These are phyloP conservation scores for Ectobius pallidus DNA, from an alignment of 2,888 invertebrate species.

Conservation along the genomic window DNA sequence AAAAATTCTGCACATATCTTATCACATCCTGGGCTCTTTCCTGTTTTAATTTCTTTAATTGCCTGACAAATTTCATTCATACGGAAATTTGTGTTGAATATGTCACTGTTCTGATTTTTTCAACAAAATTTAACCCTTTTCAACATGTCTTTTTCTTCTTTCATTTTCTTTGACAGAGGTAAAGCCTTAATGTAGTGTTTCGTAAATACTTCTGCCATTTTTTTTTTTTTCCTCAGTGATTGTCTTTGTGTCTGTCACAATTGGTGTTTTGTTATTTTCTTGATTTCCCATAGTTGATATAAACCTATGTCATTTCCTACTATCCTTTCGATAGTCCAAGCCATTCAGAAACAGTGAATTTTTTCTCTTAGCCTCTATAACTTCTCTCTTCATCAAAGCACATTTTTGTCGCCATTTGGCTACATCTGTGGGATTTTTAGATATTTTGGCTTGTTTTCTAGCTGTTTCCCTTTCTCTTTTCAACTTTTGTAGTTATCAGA, in stretches of 20 bases:
- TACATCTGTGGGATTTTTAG: not conserved
- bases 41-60: not conserved
- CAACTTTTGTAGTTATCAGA: not conserved
- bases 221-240: not conserved
- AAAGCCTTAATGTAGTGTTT: not conserved
- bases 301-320: not conserved
- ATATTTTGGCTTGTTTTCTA: not conserved
- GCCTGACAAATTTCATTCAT: not conserved
- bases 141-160: no score
- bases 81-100: conserved; percentile 1
- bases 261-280: not conserved
- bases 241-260: not conserved
- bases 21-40: not conserved
- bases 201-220: not conserved
- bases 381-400: not conserved
- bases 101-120: not conserved
- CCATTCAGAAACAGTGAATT: not conserved
- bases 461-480: not conserved
- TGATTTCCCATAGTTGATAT: not conserved
- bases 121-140: not conserved
- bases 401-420: conserved; percentile 1
- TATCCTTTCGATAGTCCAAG: not conserved
- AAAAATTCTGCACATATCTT: not conserved
- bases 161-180: not conserved
- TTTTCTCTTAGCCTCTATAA: not conserved